Evolutionary conservation across 2,797 vertebrate genomes (phyloP).

Genomic region (Distichodus sexfasciatus): DNA sequence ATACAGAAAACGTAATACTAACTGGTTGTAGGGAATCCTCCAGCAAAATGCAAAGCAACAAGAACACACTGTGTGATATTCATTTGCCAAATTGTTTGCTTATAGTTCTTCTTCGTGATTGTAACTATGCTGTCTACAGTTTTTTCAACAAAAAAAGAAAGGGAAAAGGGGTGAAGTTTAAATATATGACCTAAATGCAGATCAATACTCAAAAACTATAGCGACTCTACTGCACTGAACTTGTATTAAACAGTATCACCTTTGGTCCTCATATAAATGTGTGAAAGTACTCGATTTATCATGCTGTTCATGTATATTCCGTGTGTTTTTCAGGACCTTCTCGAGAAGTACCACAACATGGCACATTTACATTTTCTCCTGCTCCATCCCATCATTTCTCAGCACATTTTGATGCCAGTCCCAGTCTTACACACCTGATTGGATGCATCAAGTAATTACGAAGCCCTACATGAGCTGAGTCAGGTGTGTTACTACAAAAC

Average conservation of each 20-base stretch:
- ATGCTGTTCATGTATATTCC: neutral
- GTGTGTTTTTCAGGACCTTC: too few species aligned
- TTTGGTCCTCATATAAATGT: neutral
- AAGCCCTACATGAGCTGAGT: neutral
- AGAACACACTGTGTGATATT: neutral
- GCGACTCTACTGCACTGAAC: neutral
- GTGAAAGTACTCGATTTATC: neutral
- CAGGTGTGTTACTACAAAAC: neutral
- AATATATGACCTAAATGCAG: neutral
- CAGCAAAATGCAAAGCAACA: neutral
- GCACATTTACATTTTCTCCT: too few species aligned
- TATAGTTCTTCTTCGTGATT: too few species aligned
- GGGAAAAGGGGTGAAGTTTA: neutral
- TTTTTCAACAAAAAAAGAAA: neutral
- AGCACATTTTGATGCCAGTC: neutral
- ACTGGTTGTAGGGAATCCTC: conserved; percentile 4
- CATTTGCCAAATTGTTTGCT: conserved; percentile 19
- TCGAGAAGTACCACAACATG: too few species aligned
- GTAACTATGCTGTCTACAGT: too few species aligned
- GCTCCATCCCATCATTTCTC: neutral
- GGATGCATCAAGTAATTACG: neutral
- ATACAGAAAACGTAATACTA: conserved; percentile 17
- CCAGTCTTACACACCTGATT: neutral
- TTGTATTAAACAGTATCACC: neutral
- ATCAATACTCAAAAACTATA: neutral